These are phyloP conservation scores for Patella ulyssiponensis DNA, from an alignment of 2,888 invertebrate genomes.

Conservation along the genomic window DNA sequence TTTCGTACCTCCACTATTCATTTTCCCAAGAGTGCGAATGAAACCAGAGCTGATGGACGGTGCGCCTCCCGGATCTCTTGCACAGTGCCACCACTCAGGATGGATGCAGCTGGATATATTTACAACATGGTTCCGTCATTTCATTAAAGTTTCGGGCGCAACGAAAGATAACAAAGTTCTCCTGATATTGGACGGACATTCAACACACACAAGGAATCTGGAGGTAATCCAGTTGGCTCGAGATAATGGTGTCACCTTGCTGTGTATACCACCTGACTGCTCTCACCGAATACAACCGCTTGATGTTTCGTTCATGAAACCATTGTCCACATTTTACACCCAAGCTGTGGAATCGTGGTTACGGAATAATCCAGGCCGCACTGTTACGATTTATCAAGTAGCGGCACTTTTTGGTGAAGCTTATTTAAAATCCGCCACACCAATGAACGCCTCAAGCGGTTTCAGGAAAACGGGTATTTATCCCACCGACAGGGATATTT, in stretches of 20 bases:
- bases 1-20: conserved; percentile 21
- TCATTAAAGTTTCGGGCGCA: not conserved
- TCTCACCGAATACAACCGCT: not conserved
- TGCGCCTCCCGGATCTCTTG: not conserved
- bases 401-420: no score
- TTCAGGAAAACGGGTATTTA: not conserved
- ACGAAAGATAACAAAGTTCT: not conserved
- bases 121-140: not conserved
- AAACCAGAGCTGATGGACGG: not conserved
- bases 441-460: not conserved
- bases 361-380: not conserved
- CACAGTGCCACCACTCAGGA: not conserved
- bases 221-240: not conserved
- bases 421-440: no score
- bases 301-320: conserved; percentile 7
- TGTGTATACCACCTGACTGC: not conserved
- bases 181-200: not conserved
- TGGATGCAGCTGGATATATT: conserved; percentile 9
- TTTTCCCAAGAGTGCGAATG: not conserved
- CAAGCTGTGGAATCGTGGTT: not conserved
- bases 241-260: not conserved
- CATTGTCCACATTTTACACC: not conserved
- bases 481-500: not conserved
- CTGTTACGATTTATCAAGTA: no score
- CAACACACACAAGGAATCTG: not conserved